Percentiles rank a stretch among this genome's conserved stretches.
Evolutionary conservation across 2,113 vertebrate genomes (phyloP).

Genomic region (Sinocyclocheilus anshuiensis): DNA sequence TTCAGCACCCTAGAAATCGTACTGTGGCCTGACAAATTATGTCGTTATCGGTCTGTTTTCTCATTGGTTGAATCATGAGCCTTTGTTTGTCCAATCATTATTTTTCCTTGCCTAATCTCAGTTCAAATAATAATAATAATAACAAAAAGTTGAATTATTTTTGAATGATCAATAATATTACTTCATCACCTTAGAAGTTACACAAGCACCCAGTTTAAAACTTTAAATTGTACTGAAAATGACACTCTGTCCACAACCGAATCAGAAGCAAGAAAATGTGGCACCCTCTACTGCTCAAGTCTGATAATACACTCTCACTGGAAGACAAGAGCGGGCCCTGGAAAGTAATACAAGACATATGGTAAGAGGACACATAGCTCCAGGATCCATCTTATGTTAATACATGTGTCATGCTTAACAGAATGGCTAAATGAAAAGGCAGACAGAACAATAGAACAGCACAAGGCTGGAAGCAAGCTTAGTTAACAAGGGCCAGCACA

Average conservation of each 20-base stretch:
- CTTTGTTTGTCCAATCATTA: not conserved
- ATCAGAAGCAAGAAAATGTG: constrained; percentile 6
- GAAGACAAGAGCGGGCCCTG: constrained; percentile 56
- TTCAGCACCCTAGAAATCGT: constrained; percentile 8
- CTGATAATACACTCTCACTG: constrained; percentile 52
- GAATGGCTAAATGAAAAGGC: constrained; percentile 76
- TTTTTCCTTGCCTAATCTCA: not conserved
- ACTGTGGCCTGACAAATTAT: constrained; percentile 5
- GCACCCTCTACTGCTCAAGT: constrained; percentile 66
- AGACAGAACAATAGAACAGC: constrained; percentile 70
- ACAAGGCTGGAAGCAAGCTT: constrained; percentile 69
- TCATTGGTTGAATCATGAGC: not conserved
- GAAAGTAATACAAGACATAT: constrained; percentile 73
- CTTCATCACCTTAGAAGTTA: not conserved
- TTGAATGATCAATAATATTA: not conserved
- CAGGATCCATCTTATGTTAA: constrained; percentile 77
- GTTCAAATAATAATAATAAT: too few relatives aligned
- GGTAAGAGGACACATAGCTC: constrained; percentile 76
- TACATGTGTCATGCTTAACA: constrained; percentile 79
- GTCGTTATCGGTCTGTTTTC: constrained; percentile 15
- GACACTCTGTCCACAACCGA: not conserved
- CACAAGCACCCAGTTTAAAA: not conserved
- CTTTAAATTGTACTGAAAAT: not conserved
- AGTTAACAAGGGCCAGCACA: constrained; percentile 59
- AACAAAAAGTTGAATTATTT: not conserved